phyloP scores from a whole-genome alignment of 1,140 invertebrate genomes.

The Drosophila sp. region DNA sequence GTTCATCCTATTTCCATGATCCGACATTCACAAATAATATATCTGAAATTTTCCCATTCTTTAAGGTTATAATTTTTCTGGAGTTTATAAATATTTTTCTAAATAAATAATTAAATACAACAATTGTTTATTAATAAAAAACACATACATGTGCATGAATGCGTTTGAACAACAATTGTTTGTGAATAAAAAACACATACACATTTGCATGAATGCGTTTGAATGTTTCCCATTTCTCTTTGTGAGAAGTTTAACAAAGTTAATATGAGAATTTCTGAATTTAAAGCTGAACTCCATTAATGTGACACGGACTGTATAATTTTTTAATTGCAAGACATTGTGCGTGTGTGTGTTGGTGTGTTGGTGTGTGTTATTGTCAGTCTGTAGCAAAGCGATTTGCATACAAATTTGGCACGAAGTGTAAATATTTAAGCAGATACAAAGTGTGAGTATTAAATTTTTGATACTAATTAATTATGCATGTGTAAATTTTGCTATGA shows the following conservation, averaged over 20 bases:
- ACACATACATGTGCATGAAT: too few relatives aligned
- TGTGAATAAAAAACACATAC: too few relatives aligned
- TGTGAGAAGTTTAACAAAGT: background rate
- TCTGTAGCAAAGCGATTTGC: slow-evolving; percentile 83
- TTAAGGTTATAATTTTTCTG: too few relatives aligned
- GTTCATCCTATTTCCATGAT: too few relatives aligned
- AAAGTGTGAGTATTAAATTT: slow-evolving; percentile 84
- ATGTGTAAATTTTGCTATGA: slow-evolving; percentile 83
- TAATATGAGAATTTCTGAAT: background rate
- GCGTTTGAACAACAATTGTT: too few relatives aligned
- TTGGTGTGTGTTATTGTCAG: slow-evolving; percentile 73
- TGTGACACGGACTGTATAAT: slow-evolving; percentile 43
- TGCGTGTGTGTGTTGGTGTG: slow-evolving; percentile 45
- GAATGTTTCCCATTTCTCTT: background rate
- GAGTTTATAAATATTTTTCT: too few relatives aligned
- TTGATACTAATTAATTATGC: slow-evolving; percentile 84
- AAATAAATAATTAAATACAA: too few relatives aligned
- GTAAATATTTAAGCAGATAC: slow-evolving; percentile 84
- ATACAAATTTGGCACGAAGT: slow-evolving; percentile 84
- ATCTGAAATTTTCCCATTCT: too few relatives aligned
- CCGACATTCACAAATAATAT: too few relatives aligned
- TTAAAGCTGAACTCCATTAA: background rate
- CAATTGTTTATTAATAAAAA: too few relatives aligned
- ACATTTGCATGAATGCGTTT: too few relatives aligned
- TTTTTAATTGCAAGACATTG: slow-evolving; percentile 78